Evolutionary conservation across 2,113 vertebrate species (phyloP).

Genomic region (Synchiropus splendidus): DNA sequence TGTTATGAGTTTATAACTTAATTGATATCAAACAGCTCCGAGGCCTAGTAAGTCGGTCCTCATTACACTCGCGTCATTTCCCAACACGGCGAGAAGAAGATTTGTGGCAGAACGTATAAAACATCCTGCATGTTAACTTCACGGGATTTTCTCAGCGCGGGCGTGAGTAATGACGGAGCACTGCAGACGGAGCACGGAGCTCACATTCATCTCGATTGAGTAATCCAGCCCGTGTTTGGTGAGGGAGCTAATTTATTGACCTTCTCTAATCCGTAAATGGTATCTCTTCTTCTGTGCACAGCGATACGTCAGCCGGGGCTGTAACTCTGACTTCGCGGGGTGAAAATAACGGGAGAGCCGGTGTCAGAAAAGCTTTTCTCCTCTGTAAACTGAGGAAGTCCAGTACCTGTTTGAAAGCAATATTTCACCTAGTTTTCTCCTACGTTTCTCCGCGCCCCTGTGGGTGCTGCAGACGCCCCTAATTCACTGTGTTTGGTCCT

Average conservation of each 20-base stretch:
- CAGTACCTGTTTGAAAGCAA: slow-evolving; percentile 22
- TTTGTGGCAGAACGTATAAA: slow-evolving; percentile 44
- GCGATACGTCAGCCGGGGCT: slow-evolving; percentile 11
- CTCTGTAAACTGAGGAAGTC: slow-evolving; percentile 34
- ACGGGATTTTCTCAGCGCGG: slow-evolving; percentile 34
- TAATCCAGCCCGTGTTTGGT: slow-evolving; percentile 7
- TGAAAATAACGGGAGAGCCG: slow-evolving; percentile 30
- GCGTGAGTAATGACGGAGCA: slow-evolving; percentile 24
- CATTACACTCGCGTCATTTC: slow-evolving; percentile 7
- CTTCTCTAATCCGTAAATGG: slow-evolving; percentile 15
- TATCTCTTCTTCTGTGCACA: slow-evolving; percentile 11
- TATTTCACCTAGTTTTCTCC: slow-evolving; percentile 50
- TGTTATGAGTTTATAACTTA: too few species aligned
- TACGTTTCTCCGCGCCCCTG: slow-evolving; percentile 12
- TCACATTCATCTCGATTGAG: slow-evolving; percentile 17
- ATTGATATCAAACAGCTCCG: slow-evolving; percentile 12
- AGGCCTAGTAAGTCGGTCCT: too few species aligned
- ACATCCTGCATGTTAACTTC: slow-evolving; percentile 38
- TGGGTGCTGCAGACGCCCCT: slow-evolving; percentile 33
- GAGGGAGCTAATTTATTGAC: slow-evolving; percentile 25
- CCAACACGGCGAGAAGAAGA: slow-evolving; percentile 17
- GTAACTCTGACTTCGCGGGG: slow-evolving; percentile 26
- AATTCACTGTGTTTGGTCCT: slow-evolving; percentile 59
- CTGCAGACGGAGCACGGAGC: slow-evolving; percentile 7
- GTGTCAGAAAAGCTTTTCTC: slow-evolving; percentile 24